Evolutionary conservation across 2,797 vertebrate species (phyloP).

Genomic region (Pipistrellus pipistrellus): DNA sequence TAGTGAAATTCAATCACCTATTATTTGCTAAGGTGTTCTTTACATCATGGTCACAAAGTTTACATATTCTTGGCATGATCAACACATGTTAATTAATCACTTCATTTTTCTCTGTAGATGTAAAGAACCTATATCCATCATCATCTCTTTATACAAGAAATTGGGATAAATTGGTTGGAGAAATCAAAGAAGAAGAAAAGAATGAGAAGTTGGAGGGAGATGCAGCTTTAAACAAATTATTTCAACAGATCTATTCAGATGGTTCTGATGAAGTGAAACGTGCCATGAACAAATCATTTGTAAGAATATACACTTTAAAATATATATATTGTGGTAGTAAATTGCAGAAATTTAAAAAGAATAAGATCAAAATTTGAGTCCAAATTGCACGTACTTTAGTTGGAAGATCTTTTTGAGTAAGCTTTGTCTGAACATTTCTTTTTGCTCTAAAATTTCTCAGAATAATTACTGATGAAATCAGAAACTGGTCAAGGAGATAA

Average conservation of each 20-base stretch:
- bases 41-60: background rate
- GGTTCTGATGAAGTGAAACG: slow-evolving; percentile 97
- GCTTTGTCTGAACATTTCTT: slow-evolving; percentile 27
- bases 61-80: slow-evolving; percentile 23
- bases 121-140: slow-evolving; percentile 91
- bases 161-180: slow-evolving; percentile 97
- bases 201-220: slow-evolving; percentile 97
- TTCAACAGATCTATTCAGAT: slow-evolving; percentile 98
- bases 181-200: slow-evolving; percentile 96
- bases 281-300: slow-evolving; percentile 99
- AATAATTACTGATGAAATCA: slow-evolving; percentile 19
- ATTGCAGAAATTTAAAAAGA: slow-evolving; percentile 20
- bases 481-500: background rate
- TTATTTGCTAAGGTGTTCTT: slow-evolving; percentile 5
- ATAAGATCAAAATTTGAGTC: slow-evolving; percentile 11
- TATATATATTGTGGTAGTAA: background rate
- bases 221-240: slow-evolving; percentile 97
- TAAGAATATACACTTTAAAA: slow-evolving; percentile 88
- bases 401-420: slow-evolving; percentile 7
- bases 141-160: slow-evolving; percentile 94
- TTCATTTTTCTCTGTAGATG: slow-evolving; percentile 85
- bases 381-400: background rate
- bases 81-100: slow-evolving; percentile 53
- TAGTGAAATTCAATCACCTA: slow-evolving; percentile 18
- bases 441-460: slow-evolving; percentile 4